A percentile compares a stretch with the other conserved stretches of the same genome.
Evolutionary conservation across 2,797 vertebrate genomes (phyloP).

Genomic region (Chloroceryle inda): DNA sequence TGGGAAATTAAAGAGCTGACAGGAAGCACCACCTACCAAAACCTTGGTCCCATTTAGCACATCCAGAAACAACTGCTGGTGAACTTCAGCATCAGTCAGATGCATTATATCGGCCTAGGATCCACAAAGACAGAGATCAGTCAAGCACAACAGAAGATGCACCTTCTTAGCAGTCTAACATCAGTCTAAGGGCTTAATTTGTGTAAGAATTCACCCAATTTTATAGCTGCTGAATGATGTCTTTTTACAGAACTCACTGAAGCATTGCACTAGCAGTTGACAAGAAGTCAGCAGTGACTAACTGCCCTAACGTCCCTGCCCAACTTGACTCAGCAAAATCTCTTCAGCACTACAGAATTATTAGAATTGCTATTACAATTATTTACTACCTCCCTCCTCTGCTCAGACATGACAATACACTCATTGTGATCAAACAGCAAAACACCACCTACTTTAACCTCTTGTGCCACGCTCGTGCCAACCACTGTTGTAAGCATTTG

Average conservation of each 20-base stretch:
- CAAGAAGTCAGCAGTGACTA: neutral
- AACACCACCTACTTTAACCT: neutral
- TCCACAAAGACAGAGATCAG: neutral
- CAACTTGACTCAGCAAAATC: neutral
- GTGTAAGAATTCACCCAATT: neutral
- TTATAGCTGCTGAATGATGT: neutral
- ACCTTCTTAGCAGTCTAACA: neutral
- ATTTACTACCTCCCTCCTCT: neutral
- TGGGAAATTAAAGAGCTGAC: neutral
- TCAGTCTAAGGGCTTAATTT: neutral
- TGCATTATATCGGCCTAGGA: constrained; percentile 92
- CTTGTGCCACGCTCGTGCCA: fast-evolving
- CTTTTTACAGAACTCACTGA: neutral
- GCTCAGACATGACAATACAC: neutral
- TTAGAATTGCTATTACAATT: neutral
- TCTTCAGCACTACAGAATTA: neutral
- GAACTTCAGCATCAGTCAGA: constrained; percentile 86
- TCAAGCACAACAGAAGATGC: neutral
- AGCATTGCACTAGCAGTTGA: neutral
- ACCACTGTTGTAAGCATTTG: neutral
- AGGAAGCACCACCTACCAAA: constrained; percentile 83
- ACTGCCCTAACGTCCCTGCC: neutral
- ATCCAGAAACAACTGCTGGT: constrained; percentile 91
- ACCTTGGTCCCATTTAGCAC: constrained; percentile 91
- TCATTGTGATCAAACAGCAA: neutral